phyloP scores from a whole-genome alignment of 2,797 vertebrate genomes.

The Rhyacichthys aspro region DNA sequence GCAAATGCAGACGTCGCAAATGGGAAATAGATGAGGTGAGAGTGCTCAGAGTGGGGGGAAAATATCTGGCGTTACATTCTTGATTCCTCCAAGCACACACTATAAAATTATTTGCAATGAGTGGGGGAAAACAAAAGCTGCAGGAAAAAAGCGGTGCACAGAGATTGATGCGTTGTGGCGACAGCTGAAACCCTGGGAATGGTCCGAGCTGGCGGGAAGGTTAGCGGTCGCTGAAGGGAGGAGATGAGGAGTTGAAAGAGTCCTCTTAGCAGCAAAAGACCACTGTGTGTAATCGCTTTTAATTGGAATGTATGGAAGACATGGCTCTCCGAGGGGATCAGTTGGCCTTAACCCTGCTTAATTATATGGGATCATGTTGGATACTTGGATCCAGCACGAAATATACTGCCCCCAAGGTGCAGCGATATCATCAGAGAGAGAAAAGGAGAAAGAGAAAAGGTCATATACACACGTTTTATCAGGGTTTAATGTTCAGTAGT shows the following conservation, averaged over 20 bases:
- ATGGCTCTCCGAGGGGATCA: slow-evolving; percentile 61
- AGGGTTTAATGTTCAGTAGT: too few species aligned
- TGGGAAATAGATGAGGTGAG: slow-evolving; percentile 3
- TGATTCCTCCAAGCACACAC: slow-evolving; percentile 23
- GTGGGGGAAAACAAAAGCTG: slow-evolving; percentile 22
- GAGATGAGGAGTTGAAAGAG: slow-evolving; percentile 66
- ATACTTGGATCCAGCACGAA: slow-evolving; percentile 40
- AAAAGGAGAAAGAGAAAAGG: slow-evolving; percentile 5
- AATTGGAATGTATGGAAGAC: slow-evolving; percentile 76
- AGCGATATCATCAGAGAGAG: slow-evolving; percentile 29
- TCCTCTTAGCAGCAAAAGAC: slow-evolving; percentile 64
- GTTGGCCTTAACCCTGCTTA: slow-evolving; percentile 71
- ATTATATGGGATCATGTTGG: slow-evolving; percentile 74
- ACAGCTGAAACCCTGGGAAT: slow-evolving; percentile 75
- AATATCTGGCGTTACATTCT: slow-evolving; percentile 20
- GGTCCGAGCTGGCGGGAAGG: slow-evolving; percentile 38
- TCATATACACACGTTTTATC: too few species aligned
- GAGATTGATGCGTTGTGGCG: slow-evolving; percentile 66
- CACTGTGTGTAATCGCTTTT: slow-evolving; percentile 71
- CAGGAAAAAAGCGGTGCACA: slow-evolving; percentile 37
- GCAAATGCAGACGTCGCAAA: slow-evolving; percentile 16
- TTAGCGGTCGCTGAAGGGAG: slow-evolving; percentile 15
- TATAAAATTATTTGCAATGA: slow-evolving; percentile 42
- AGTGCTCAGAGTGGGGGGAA: slow-evolving; percentile 8
- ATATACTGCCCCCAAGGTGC: slow-evolving; percentile 37